These are phyloP conservation scores for Spicauda simplicius DNA, from an alignment of 2,888 invertebrate species.

Conservation along the genomic window DNA sequence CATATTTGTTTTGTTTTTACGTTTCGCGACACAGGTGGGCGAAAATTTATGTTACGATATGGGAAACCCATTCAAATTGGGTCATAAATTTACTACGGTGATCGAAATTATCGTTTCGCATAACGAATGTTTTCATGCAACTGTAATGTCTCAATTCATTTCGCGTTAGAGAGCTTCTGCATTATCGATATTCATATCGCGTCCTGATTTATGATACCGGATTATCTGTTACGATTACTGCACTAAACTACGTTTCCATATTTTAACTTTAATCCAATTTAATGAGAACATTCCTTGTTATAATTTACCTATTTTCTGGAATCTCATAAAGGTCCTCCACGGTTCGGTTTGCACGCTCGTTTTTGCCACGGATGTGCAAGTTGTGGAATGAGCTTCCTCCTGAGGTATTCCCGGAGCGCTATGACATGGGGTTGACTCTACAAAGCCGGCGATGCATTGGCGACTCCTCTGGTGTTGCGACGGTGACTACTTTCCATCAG, in stretches of 20 bases:
- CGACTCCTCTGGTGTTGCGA: too few species aligned
- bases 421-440: too few species aligned
- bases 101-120: neutral
- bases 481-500: too few species aligned
- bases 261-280: neutral
- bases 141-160: constrained; percentile 20
- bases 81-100: constrained; percentile 18
- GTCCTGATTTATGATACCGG: neutral
- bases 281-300: neutral
- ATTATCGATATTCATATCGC: neutral
- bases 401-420: too few species aligned
- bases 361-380: too few species aligned
- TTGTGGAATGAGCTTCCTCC: too few species aligned
- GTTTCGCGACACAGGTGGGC: constrained; percentile 11
- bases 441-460: too few species aligned
- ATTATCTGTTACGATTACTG: neutral
- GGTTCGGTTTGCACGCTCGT: too few species aligned
- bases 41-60: constrained; percentile 5
- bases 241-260: neutral
- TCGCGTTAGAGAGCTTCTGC: constrained; percentile 4
- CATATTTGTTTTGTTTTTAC: neutral
- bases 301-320: too few species aligned
- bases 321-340: too few species aligned
- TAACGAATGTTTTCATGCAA: constrained; percentile 19
- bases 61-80: constrained; percentile 15